Evolutionary conservation across 92 coral and sea anemone genomes (phyloP), one percentile per base, ranked within the genome.

Genomic region (Phenganax marumi): DNA sequence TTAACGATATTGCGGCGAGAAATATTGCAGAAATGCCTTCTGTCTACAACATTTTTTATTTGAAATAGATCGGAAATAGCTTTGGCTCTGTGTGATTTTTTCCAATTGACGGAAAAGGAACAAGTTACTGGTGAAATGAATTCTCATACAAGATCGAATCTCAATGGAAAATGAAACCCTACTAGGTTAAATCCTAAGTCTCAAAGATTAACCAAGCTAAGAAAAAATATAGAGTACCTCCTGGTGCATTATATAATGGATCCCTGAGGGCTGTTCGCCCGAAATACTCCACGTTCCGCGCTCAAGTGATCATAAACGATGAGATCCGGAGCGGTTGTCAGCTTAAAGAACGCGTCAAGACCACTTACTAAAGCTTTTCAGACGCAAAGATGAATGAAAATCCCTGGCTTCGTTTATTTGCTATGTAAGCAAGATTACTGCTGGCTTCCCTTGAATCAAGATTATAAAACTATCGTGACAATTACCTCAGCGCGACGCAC

Each of bases 301-400:
- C 10, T 3, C 72, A 66, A 66, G 72, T 66, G 72, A 25, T 66
- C 72, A 25, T 66, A 66, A 66, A 25, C 72, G 72, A 25, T 66
- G 49, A 21, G 14, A 66, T 66, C 72, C 72, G 72, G 72, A 9
- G 10, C 10, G 14, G 72, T 12, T 66, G 72, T 23, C 72, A 66
- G 43, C 10, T 66, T n/a, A n/a, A 25, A 66, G 43, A 49, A 66
- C 43, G 50, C 72, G 72, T 66, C 72, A 66, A 17, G 65, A 66
- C 72, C 72, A 66, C 72, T 66, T 66, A 66, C 23, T 66, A 33
- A 24, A 66, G 50, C 49, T 66, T 66, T 66, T 66, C 26, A 66
- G 72, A 25, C 72, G 43, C 43, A 14, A 9, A 25, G 49, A 66
- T 66, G 49, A 47, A 49, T 6, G 72, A 13, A 66, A 49, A 66